Evolutionary conservation across 92 coral and sea anemone genomes (phyloP).

Genomic region (Pocillopora meandrina): DNA sequence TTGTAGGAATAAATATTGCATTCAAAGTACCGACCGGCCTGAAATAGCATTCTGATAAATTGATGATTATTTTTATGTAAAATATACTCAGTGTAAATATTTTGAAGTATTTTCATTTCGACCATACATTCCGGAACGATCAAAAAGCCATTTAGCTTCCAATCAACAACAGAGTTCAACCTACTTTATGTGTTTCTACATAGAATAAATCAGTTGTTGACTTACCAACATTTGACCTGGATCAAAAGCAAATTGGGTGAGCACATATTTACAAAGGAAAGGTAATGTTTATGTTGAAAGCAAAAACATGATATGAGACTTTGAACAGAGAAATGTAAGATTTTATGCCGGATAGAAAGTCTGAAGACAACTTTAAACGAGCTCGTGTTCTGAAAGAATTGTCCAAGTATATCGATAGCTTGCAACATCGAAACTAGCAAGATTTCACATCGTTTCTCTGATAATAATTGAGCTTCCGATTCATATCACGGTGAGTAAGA

Average conservation of each 20-base stretch:
- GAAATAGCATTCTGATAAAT: slow-evolving; percentile 14
- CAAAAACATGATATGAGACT: background rate
- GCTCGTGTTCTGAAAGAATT: background rate
- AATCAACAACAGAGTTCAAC: background rate
- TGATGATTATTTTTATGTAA: background rate
- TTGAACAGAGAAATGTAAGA: background rate
- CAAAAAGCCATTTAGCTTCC: too few relatives aligned
- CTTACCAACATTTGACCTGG: background rate
- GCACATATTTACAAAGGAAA: background rate
- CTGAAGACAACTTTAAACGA: too few relatives aligned
- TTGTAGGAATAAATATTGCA: slow-evolving; percentile 4
- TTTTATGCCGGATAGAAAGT: background rate
- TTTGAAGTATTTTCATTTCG: background rate
- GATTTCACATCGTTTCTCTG: background rate
- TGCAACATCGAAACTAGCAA: background rate
- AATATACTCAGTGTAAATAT: background rate
- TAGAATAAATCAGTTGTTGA: background rate
- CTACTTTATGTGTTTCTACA: background rate
- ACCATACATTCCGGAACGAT: background rate
- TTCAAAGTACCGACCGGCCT: background rate
- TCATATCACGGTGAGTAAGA: background rate
- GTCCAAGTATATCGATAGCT: background rate
- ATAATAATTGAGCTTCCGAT: background rate
- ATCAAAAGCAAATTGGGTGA: background rate
- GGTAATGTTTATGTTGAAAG: background rate